Percentiles rank a stretch among this genome's conserved stretches.
phyloP scores from a whole-genome alignment of 1,140 invertebrate species.

The Hypothenemus hampei region DNA sequence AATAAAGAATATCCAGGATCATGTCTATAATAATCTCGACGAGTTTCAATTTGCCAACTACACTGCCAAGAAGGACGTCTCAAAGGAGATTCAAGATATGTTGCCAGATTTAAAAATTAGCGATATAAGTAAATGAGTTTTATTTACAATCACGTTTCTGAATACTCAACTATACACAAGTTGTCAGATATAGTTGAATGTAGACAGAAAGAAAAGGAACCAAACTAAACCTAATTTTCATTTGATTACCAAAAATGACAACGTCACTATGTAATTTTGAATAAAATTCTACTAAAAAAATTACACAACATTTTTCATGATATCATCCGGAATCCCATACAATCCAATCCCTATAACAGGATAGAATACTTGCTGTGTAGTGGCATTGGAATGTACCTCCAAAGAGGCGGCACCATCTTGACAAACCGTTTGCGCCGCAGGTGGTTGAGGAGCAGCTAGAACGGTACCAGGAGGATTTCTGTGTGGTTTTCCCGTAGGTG shows the following conservation, averaged over 20 bases:
- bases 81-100: constrained; percentile 18
- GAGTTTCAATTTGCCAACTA: constrained; percentile 23
- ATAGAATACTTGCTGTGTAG: constrained; percentile 31
- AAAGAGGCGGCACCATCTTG: constrained; percentile 11
- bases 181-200: too few relatives aligned
- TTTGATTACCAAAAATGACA: too few relatives aligned
- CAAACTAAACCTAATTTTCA: too few relatives aligned
- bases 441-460: constrained; percentile 37
- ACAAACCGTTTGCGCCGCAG: constrained; percentile 10
- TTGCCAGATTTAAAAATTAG: constrained; percentile 18
- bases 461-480: constrained; percentile 44
- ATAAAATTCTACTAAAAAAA: too few relatives aligned
- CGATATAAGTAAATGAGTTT: too few relatives aligned
- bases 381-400: constrained; percentile 27
- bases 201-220: too few relatives aligned
- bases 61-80: constrained; percentile 12
- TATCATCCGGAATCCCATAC: constrained; percentile 41
- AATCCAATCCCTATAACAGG: constrained; percentile 40
- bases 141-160: too few relatives aligned
- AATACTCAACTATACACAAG: too few relatives aligned
- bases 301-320: constrained; percentile 15
- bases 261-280: too few relatives aligned
- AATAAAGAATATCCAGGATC: constrained; percentile 22
- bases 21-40: constrained; percentile 19
- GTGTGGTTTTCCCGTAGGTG: constrained; percentile 44